Conservation (phyloP, 2,797 vertebrate genomes). For the Poecilia picta region DNA sequence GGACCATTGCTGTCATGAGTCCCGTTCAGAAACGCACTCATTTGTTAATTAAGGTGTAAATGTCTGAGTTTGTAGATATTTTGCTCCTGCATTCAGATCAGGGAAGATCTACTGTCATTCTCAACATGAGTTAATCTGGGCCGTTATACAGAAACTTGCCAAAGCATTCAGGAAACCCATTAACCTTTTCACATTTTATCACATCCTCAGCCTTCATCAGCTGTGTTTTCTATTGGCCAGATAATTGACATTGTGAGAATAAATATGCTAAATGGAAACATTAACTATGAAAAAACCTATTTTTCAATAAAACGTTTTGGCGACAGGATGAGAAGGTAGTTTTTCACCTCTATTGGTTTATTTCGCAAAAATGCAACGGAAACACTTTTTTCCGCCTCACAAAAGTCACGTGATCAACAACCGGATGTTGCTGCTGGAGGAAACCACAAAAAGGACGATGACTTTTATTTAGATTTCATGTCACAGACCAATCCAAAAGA, state of each 20-base stretch:
- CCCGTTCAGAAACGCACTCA: not conserved
- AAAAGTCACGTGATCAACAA: too few species aligned
- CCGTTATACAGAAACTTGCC: not conserved
- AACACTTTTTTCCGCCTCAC: too few species aligned
- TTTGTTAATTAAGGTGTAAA: not conserved
- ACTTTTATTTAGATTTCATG: not conserved
- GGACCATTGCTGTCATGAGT: not conserved
- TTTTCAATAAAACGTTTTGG: too few species aligned
- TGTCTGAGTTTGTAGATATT: not conserved
- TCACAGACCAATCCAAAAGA: not conserved
- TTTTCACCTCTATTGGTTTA: too few species aligned
- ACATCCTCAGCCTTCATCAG: not conserved
- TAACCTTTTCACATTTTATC: not conserved
- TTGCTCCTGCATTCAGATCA: not conserved
- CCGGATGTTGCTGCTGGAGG: too few species aligned
- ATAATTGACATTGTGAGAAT: too few species aligned
- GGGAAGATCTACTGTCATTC: not conserved
- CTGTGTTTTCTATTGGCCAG: too few species aligned
- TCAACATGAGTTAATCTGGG: not conserved
- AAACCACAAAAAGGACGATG: too few species aligned
- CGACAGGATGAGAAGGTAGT: too few species aligned
- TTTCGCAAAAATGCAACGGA: too few species aligned
- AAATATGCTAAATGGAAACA: too few species aligned
- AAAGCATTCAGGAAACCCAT: not conserved
- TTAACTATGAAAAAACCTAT: too few species aligned